phyloP scores from a whole-genome alignment of 2,888 invertebrate species.

The Furcula furcula region DNA sequence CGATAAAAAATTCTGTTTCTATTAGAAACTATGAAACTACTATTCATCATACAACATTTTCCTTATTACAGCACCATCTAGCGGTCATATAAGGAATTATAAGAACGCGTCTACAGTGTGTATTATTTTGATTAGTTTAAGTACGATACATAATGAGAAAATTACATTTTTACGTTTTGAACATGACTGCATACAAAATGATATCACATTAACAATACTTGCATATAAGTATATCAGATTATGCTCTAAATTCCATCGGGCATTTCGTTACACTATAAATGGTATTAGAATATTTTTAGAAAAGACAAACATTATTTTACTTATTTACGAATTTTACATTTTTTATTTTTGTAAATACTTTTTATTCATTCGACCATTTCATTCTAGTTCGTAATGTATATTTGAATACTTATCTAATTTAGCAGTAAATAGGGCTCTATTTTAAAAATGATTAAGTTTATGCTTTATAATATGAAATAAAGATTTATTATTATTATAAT shows the following conservation, averaged over 20 bases:
- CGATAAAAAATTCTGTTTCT: no score
- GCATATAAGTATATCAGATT: constrained; percentile 1
- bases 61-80: constrained; percentile 8
- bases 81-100: not conserved
- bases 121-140: no score
- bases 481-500: no score
- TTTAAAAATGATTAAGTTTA: not conserved
- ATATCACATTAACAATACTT: constrained; percentile 1
- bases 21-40: no score
- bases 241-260: constrained; percentile 19
- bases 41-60: not conserved
- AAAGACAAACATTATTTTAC: constrained; percentile 5
- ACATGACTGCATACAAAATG: constrained; percentile 8
- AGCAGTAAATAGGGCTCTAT: not conserved
- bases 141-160: no score
- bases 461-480: no score
- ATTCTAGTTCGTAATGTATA: not conserved
- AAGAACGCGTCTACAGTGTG: no score
- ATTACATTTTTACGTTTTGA: not conserved
- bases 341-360: constrained; percentile 12
- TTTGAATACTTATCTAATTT: not conserved
- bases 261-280: constrained; percentile 23
- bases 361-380: not conserved
- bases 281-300: constrained; percentile 11
- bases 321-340: constrained; percentile 5